Evolutionary conservation across 2,797 vertebrate species (phyloP).

Genomic region (Petrocephalus sullivani): DNA sequence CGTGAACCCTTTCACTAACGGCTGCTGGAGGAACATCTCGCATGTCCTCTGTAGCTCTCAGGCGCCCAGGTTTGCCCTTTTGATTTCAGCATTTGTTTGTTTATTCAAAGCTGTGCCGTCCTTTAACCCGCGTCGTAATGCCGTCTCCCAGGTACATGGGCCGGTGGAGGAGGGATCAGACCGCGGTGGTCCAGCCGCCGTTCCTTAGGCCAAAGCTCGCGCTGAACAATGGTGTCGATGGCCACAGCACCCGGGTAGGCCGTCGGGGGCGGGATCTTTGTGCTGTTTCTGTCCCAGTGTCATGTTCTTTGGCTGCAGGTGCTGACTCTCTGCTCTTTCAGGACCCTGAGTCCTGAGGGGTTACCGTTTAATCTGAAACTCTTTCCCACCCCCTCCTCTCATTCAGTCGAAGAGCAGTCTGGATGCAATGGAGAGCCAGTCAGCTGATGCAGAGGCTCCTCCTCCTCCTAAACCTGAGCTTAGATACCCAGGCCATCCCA

Average conservation of each 20-base stretch:
- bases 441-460: constrained; percentile 86
- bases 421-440: constrained; percentile 92
- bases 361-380: background rate
- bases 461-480: constrained; percentile 93
- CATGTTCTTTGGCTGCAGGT: background rate
- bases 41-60: constrained; percentile 92
- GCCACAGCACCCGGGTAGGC: constrained; percentile 65
- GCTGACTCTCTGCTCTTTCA: background rate
- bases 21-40: constrained; percentile 85
- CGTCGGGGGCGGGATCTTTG: background rate
- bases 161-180: constrained; percentile 67
- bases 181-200: constrained; percentile 78
- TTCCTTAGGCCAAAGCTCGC: constrained; percentile 80
- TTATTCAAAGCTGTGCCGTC: background rate
- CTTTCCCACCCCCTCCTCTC: background rate
- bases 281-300: background rate
- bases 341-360: background rate
- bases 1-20: constrained; percentile 93
- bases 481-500: constrained; percentile 69
- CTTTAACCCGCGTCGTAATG: background rate
- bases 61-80: constrained; percentile 76
- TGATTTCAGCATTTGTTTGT: background rate
- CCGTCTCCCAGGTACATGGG: constrained; percentile 73
- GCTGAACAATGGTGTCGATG: constrained; percentile 90
- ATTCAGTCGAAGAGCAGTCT: constrained; percentile 88